A percentile compares a stretch with the other conserved stretches of the same genome.
Conservation (phyloP, 2,797 vertebrate genomes). For the Chaenodraco wilsoni region DNA sequence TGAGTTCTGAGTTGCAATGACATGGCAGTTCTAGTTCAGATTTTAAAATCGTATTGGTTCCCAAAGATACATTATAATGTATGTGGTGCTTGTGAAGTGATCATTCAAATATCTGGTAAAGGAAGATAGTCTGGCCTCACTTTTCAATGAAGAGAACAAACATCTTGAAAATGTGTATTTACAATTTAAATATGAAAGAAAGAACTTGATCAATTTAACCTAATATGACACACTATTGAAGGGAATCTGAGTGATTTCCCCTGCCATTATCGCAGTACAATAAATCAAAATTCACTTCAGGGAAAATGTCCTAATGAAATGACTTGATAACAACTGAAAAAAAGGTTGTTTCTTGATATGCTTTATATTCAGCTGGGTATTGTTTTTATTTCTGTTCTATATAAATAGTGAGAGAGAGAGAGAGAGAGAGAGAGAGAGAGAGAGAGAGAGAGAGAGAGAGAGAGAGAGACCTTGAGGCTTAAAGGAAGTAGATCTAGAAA, state of each 20-base stretch:
- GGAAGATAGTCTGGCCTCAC: background rate
- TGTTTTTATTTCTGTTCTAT: constrained; percentile 23
- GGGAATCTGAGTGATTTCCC: constrained; percentile 1
- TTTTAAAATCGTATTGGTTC: background rate
- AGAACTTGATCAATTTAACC: background rate
- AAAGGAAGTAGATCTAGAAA: constrained; percentile 25
- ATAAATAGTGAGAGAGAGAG: constrained; percentile 1
- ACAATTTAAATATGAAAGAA: no score
- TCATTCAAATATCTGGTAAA: background rate
- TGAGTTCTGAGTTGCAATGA: background rate
- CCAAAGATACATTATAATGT: background rate
- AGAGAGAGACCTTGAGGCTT: constrained; percentile 18
- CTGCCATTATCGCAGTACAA: constrained; percentile 15
- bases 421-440: background rate
- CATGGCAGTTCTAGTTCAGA: background rate
- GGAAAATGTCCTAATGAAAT: background rate
- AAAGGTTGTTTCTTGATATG: constrained; percentile 9
- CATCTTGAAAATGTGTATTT: no score
- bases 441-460: no score
- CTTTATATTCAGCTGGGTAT: background rate
- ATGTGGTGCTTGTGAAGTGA: background rate
- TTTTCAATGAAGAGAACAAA: background rate
- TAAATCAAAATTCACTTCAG: background rate
- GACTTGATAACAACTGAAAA: constrained; percentile 2
- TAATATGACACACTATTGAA: background rate